These are phyloP conservation scores for Drosophila arizonae DNA, from an alignment of 1,140 invertebrate species.

Conservation along the genomic window DNA sequence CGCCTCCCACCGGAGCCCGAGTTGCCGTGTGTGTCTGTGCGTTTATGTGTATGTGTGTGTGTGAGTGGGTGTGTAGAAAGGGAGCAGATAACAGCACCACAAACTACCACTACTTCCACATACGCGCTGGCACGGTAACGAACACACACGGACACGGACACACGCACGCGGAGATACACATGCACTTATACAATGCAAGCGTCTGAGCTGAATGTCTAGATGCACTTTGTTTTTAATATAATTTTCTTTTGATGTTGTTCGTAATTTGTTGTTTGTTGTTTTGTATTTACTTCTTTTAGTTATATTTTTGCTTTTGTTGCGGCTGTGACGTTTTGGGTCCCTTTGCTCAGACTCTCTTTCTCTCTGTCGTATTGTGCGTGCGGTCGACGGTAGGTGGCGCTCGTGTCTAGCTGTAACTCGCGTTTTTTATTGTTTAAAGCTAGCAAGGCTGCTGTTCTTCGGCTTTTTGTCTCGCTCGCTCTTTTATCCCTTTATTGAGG, in stretches of 20 bases:
- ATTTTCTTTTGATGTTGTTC: constrained; percentile 10
- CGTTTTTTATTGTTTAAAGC: neutral
- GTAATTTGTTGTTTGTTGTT: neutral
- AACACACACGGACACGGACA: constrained; percentile 4
- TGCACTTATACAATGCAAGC: constrained; percentile 18
- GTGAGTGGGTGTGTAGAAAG: neutral
- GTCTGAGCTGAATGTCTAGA: neutral
- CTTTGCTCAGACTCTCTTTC: constrained; percentile 16
- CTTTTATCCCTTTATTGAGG: constrained; percentile 15
- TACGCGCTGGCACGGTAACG: neutral
- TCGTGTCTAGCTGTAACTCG: constrained; percentile 9
- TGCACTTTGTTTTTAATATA: constrained; percentile 7
- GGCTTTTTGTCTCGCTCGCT: constrained; percentile 1
- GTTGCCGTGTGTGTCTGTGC: neutral
- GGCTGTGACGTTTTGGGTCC: constrained; percentile 12
- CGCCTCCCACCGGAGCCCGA: constrained; percentile 25
- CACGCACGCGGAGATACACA: constrained; percentile 8
- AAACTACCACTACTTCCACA: neutral
- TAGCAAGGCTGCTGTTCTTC: constrained; percentile 16
- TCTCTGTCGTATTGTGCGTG: constrained; percentile 11
- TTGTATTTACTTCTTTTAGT: neutral
- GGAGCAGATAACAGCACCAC: neutral
- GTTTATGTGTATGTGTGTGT: neutral
- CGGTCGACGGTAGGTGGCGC: constrained; percentile 49
- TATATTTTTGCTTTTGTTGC: neutral